Evolutionary conservation across 2,113 vertebrate genomes (phyloP).

Genomic region (Lepus europaeus): DNA sequence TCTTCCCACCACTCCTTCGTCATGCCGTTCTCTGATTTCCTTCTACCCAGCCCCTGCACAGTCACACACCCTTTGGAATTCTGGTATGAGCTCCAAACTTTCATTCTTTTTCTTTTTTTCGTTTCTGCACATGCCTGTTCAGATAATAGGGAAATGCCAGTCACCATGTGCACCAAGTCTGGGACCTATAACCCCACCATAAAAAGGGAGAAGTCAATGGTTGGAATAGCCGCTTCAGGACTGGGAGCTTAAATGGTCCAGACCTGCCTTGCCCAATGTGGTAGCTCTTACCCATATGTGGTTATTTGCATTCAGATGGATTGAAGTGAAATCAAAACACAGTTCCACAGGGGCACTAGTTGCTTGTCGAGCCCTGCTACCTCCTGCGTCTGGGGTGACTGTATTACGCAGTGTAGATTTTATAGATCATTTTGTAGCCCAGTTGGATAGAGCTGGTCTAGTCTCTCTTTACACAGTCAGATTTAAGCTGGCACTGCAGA

Average conservation of each 20-base stretch:
- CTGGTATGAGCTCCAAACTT: neutral
- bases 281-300: no score
- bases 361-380: neutral
- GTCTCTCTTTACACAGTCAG: neutral
- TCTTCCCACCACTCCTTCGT: neutral
- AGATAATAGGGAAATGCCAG: neutral
- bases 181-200: neutral
- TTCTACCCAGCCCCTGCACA: neutral
- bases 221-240: neutral
- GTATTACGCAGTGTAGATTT: neutral
- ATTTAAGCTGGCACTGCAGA: neutral
- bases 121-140: neutral
- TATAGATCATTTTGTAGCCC: neutral
- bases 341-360: neutral
- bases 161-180: neutral
- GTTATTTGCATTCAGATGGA: neutral
- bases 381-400: neutral
- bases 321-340: neutral
- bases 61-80: neutral
- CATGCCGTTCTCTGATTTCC: neutral
- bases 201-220: neutral
- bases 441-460: neutral
- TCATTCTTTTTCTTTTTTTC: neutral
- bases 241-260: neutral
- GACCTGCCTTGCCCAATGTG: rapidly evolving